phyloP scores from a whole-genome alignment of 2,888 invertebrate genomes.

The Nematopogon swammerdamellus region DNA sequence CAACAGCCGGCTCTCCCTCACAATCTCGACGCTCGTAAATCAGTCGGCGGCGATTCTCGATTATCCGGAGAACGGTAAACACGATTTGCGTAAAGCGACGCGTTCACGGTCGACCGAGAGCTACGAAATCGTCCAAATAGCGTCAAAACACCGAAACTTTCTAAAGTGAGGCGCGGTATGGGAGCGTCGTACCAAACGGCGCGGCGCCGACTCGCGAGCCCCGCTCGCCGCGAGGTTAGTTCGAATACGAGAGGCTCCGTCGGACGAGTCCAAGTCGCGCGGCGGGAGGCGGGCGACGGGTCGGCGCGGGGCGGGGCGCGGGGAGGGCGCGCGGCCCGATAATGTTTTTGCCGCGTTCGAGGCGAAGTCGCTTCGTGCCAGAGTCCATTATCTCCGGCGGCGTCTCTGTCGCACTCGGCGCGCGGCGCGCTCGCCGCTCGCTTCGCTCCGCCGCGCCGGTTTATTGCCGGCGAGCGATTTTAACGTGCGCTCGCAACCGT shows the following conservation, averaged over 20 bases:
- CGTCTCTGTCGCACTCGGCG: slow-evolving; percentile 21
- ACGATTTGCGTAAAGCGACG: slow-evolving; percentile 8
- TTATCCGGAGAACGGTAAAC: slow-evolving; percentile 16
- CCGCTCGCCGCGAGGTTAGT: slow-evolving; percentile 32
- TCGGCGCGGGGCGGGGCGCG: slow-evolving; percentile 30
- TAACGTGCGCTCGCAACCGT: slow-evolving; percentile 51
- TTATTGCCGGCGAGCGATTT: slow-evolving; percentile 57
- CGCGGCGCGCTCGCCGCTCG: slow-evolving; percentile 32
- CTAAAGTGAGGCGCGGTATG: slow-evolving; percentile 22
- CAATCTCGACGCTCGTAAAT: slow-evolving; percentile 15
- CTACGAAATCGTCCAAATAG: slow-evolving; percentile 30
- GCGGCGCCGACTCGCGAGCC: slow-evolving; percentile 27
- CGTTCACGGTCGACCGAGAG: slow-evolving; percentile 16
- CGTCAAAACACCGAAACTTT: slow-evolving; percentile 35
- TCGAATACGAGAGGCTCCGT: slow-evolving; percentile 44
- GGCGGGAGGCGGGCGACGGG: slow-evolving; percentile 26
- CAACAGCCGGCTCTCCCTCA: not conserved
- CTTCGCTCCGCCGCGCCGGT: slow-evolving; percentile 52
- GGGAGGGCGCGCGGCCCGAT: slow-evolving; percentile 19
- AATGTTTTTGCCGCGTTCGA: not conserved
- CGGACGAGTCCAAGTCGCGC: slow-evolving; percentile 13
- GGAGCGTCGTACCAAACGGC: slow-evolving; percentile 18
- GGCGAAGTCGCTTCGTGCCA: not conserved
- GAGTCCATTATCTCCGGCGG: slow-evolving; percentile 44
- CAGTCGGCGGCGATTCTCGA: slow-evolving; percentile 31